Evolutionary conservation across 35 echinoderm and acorn worm genomes (phyloP), one percentile per base, ranked within the genome.

Genomic region (Lytechinus pictus): DNA sequence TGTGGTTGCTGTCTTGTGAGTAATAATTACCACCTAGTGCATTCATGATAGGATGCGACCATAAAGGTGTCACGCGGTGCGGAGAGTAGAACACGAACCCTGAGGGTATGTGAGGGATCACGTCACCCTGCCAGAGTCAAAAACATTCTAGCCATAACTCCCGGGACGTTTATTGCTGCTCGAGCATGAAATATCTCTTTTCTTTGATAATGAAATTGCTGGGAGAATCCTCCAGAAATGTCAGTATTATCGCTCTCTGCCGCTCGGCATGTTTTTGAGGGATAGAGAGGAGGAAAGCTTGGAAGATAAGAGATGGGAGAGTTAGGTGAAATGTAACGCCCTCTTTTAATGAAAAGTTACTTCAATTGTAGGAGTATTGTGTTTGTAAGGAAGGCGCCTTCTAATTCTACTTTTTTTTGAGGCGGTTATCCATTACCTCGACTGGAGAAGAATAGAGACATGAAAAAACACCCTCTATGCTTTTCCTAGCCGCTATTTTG

Each of bases 201-300:
- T 54, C 88, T 52, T 90, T 90, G 88, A 90, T 90, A 90, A 90
- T 90, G 88, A 90, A 90, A 90, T 90, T 90, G 28, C 88, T 52
- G 1, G 29, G 10, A 90, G 29, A 90, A 52, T 54, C 29, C 29
- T 90, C 29, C 28, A 28, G n/a, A 52, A 90, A 52, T 8, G 52
- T 54, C 88, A 90, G 52, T 90, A 79, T 27, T 79, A 79, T 90
- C 88, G 88, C 28, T 90, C 52, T 87, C 27, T 87, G 86, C 4
- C 52, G 29, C 28, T 90, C 28, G n/a, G 52, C 27, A 90, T 90
- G 52, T 9, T 90, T 44, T 13, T 10, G n/a, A 90, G 52, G 88
- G 28, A 33, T 52, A 90, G 88, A 54, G 86, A 58, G 55, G 33
- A 57, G 56, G 13, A 24, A n/a, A 79, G 66, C 66, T 79, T 4